Conservation (phyloP, 1,140 invertebrate species). For the Drosophila prosaltans region DNA sequence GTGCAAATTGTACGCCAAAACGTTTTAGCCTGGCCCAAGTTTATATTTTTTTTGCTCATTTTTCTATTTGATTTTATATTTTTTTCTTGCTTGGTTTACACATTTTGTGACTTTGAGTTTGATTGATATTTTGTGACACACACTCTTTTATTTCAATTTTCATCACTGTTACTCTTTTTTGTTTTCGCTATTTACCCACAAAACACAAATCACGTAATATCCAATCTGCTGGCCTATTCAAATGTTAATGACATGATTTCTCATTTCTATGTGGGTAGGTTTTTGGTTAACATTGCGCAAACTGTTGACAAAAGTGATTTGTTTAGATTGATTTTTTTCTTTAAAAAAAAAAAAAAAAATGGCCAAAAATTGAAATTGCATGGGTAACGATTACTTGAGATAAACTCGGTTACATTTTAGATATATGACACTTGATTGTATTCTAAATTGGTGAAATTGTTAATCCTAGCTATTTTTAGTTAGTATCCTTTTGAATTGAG, state of each 20-base stretch:
- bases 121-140: constrained; percentile 71
- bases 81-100: constrained; percentile 17
- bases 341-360: not conserved
- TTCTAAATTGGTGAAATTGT: not conserved
- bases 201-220: constrained; percentile 61
- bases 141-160: constrained; percentile 53
- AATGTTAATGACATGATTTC: constrained; percentile 59
- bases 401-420: too few species aligned
- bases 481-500: too few species aligned
- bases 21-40: constrained; percentile 28
- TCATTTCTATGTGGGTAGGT: constrained; percentile 34
- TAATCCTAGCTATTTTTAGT: too few species aligned
- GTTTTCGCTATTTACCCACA: constrained; percentile 34
- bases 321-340: constrained; percentile 8
- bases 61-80: constrained; percentile 30
- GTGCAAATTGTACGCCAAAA: constrained; percentile 32
- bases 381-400: not conserved
- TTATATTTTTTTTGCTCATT: constrained; percentile 30
- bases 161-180: constrained; percentile 29
- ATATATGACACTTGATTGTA: too few species aligned
- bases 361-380: not conserved
- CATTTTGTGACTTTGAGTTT: constrained; percentile 43
- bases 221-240: constrained; percentile 44
- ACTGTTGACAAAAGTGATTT: constrained; percentile 20
- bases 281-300: constrained; percentile 46